Conservation (phyloP, 2,113 vertebrate genomes). For the Menura novaehollandiae region DNA sequence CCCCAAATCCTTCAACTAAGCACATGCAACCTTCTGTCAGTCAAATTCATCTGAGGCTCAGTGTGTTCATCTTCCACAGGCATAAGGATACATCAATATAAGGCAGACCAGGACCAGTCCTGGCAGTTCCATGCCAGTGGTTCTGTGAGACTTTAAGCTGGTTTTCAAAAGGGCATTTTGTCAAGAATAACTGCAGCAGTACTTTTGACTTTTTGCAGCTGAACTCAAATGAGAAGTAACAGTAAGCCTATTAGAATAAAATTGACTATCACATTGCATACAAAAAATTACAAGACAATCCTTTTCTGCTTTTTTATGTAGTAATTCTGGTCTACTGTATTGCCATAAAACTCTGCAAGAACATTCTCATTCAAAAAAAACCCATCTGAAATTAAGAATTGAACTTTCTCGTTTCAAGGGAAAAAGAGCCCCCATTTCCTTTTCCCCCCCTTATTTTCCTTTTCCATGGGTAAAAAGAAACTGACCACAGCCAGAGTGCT, state of each 20-base stretch:
- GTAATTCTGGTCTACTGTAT: neutral
- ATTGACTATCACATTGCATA: neutral
- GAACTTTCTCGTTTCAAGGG: neutral
- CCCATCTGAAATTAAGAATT: neutral
- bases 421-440: neutral
- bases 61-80: neutral
- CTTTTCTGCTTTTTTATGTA: neutral
- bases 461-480: neutral
- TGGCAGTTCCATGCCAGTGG: conserved; percentile 6
- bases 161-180: conserved; percentile 1
- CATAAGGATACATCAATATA: neutral
- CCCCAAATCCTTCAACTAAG: neutral
- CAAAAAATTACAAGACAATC: neutral
- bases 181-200: neutral
- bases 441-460: neutral
- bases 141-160: neutral
- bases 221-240: neutral
- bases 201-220: neutral
- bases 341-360: neutral
- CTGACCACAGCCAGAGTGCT: neutral
- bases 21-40: neutral
- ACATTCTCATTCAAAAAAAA: neutral
- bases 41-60: neutral
- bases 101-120: neutral
- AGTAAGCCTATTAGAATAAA: neutral